Base-by-base conservation (phyloP, 2,888 invertebrate genomes). In the Stegana nigrithorax region DNA sequence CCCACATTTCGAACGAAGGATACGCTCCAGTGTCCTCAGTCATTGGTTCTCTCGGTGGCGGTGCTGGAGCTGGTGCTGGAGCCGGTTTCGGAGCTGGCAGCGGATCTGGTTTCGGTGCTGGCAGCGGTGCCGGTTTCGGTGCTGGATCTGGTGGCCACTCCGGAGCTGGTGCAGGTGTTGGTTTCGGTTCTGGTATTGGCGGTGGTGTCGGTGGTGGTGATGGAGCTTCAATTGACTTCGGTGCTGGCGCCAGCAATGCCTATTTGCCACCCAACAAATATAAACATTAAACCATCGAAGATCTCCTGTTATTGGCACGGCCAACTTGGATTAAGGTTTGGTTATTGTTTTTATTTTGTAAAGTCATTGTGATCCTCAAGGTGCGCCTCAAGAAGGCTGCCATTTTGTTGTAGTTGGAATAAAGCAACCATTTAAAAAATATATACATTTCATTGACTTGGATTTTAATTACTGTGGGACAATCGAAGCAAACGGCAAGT, bases 1-100 rank as follows among this genome's bases (percentile, higher is more conserved):
- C 73, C 6, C 55, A 64, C 6, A 56, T 72, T 44, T 65, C 70
- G 10, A 70, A 75, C 56, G 75, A 75, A 59, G 73, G 73, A 25
- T 58, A 68, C 10, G 66, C 72, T 0, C 65, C 69, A 5, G 62
- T 72, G 23, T 60, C 69, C 5, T 73, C 75, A 0, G 75, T 73
- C 26, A 68, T 75, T 56, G 75, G 73, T 8, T 60, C 63, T 14
- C 64, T 72, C 45, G 67, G 67, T 45, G 67, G 12, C 21, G 53
- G 21, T 19, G 19, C n/a, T 47, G 7, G 60, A 23, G 8, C 51
- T 27, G 39, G 62, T 57, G 45, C 17, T 8, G 57, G 17, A 8
- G n/a, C n/a, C 29, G 14, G 25, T 17, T 14, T 12, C 27, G 50
- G 25, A 14, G 53, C 55, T 29, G 17, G 55, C 45, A 14, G 57